Conservation (phyloP, 2,113 vertebrate species). For the Stegastes partitus region DNA sequence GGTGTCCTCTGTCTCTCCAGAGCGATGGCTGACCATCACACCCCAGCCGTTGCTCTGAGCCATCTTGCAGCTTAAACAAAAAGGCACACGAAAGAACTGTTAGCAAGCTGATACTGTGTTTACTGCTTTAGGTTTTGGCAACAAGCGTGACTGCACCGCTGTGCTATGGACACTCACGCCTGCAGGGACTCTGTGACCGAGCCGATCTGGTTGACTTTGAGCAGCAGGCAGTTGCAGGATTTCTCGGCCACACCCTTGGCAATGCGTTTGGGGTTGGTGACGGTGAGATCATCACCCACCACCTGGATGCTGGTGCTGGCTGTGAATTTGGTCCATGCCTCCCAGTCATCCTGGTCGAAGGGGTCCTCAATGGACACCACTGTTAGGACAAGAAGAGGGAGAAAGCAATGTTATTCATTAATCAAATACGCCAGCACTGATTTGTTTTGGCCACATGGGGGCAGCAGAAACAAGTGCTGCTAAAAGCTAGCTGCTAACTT, state of each 20-base stretch:
- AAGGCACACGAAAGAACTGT: background rate
- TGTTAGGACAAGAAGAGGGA: slow-evolving; percentile 51
- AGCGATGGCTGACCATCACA: slow-evolving; percentile 96
- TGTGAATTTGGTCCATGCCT: slow-evolving; percentile 95
- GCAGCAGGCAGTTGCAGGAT: slow-evolving; percentile 97
- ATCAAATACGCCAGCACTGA: background rate
- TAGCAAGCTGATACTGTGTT: background rate
- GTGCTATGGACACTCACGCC: slow-evolving; percentile 88
- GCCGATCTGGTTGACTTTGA: slow-evolving; percentile 99
- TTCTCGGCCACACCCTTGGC: slow-evolving; percentile 91
- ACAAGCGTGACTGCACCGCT: background rate
- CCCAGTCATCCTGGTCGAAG: slow-evolving; percentile 99
- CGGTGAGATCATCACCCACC: slow-evolving; percentile 96
- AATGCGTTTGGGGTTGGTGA: slow-evolving; percentile 98
- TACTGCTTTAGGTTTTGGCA: background rate
- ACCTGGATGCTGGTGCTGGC: slow-evolving; percentile 91
- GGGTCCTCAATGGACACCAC: slow-evolving; percentile 99
- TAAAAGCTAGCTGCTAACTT: background rate
- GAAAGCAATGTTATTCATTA: background rate
- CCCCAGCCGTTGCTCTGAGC: slow-evolving; percentile 94
- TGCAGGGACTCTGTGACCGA: slow-evolving; percentile 96
- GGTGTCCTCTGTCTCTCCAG: slow-evolving; percentile 94
- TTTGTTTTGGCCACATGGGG: slow-evolving; percentile 35
- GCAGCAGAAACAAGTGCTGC: slow-evolving; percentile 16
- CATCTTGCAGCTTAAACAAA: slow-evolving; percentile 88